Conservation (phyloP, 2,888 invertebrate genomes). For the Belgica antarctica region DNA sequence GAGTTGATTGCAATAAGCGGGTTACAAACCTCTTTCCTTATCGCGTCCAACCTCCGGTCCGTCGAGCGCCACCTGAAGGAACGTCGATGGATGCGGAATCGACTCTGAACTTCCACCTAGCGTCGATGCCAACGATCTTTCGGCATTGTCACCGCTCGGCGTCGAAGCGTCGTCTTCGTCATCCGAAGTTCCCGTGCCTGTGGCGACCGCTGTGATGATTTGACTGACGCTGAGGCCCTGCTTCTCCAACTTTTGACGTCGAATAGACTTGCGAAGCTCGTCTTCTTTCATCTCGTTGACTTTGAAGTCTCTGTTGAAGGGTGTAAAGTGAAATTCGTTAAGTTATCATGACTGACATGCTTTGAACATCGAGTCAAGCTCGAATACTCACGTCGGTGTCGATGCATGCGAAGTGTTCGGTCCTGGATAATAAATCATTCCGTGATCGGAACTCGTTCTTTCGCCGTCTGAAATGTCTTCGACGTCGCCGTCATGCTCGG, state of each 20-base stretch:
- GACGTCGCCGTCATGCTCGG: slow-evolving; percentile 75
- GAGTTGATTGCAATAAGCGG: too few relatives aligned
- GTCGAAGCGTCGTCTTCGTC: slow-evolving; percentile 75
- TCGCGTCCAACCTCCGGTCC: slow-evolving; percentile 52
- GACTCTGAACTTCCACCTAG: slow-evolving; percentile 73
- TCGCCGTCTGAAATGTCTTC: slow-evolving; percentile 84
- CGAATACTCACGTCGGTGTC: slow-evolving; percentile 54
- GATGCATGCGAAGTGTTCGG: slow-evolving; percentile 54
- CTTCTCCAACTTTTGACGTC: slow-evolving; percentile 65
- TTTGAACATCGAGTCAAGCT: background rate
- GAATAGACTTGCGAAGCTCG: slow-evolving; percentile 72
- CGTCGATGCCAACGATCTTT: slow-evolving; percentile 63
- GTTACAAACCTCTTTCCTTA: slow-evolving; percentile 52
- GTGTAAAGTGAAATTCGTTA: background rate
- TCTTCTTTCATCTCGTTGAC: slow-evolving; percentile 86
- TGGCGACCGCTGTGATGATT: slow-evolving; percentile 57
- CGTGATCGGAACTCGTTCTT: slow-evolving; percentile 71
- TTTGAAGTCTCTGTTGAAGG: slow-evolving; percentile 67
- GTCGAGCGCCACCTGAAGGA: slow-evolving; percentile 54
- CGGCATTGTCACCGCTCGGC: slow-evolving; percentile 77
- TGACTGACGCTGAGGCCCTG: slow-evolving; percentile 54
- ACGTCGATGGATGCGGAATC: slow-evolving; percentile 52
- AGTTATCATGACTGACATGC: too few relatives aligned
- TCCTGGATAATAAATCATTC: slow-evolving; percentile 69
- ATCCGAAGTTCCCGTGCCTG: slow-evolving; percentile 68